Evolutionary conservation across 64 coral and sea anemone species (phyloP), one percentile per base, ranked within the genome.

Genomic region (Dendronephthya gigantea): DNA sequence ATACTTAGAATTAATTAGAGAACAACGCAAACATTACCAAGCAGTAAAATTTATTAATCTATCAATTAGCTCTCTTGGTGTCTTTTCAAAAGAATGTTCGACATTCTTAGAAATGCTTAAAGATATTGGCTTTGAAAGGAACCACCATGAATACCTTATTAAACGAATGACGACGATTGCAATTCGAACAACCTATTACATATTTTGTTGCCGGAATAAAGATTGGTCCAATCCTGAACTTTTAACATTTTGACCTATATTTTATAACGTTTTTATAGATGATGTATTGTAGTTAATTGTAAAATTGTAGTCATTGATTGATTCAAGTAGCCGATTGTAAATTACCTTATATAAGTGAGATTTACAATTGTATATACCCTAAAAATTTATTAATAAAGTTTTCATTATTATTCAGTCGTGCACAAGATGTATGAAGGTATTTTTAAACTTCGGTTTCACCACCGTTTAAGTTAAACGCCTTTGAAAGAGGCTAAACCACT

Each of bases 21-120:
- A 62, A 12, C 19, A 39, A 47, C 34, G 23, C 25, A 65, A 72
- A 39, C 7, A 82, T 37, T 90, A 51, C 17, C 62, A 41, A 66
- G 58, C 10, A 9, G 84, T 90, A 7, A 86, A 82, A 33, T 86
- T 90, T 82, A 50, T 90, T 30, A 86, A 85, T 83, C 35, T 36
- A 28, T 79, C 29, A 35, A n/a, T 79, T 15, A 79, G 31, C 29
- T 36, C 31, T 12, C 30, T 79, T 39, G 72, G 72, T 13, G 72
- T 34, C 29, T 79, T 79, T 79, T 3, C 0, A 6, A 9, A 79
- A 29, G 1, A 79, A 17, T 79, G 32, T 19, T 14, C 72, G 3
- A 2, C 72, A 79, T 79, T 79, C 29, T 9, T 79, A 79, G 32
- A 75, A 79, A 79, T 79, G 72, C 36, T 36, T 12, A 29, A 79